Evolutionary conservation across 2,888 invertebrate genomes (phyloP).

Genomic region (Cactoblastis cactorum): DNA sequence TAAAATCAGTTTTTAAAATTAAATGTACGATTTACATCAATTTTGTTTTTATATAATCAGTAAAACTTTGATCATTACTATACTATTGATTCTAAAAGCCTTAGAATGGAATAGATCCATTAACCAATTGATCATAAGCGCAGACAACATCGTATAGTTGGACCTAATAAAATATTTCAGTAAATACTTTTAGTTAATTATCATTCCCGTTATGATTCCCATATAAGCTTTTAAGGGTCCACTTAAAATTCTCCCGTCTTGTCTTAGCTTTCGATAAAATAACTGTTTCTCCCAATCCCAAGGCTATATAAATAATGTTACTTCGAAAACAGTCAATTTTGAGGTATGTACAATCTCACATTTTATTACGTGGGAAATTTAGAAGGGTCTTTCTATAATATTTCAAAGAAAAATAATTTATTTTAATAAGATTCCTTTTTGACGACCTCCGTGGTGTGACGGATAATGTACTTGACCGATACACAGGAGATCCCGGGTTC

Average conservation of each 20-base stretch:
- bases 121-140: conserved; percentile 37
- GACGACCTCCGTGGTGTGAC: no score
- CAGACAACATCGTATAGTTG: conserved; percentile 15
- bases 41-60: no score
- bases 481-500: no score
- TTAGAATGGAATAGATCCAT: conserved; percentile 33
- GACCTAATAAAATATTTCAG: conserved; percentile 19
- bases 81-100: conserved; percentile 39
- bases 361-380: not conserved
- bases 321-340: not conserved
- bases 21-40: no score
- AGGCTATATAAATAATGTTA: not conserved
- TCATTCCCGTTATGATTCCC: conserved; percentile 20
- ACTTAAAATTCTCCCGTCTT: conserved; percentile 16
- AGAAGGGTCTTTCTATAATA: not conserved
- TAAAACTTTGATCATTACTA: conserved; percentile 26
- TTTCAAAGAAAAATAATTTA: no score
- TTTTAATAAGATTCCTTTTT: no score
- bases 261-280: conserved; percentile 15
- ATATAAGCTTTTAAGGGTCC: conserved; percentile 19
- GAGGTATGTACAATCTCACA: not conserved
- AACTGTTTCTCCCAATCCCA: conserved; percentile 10
- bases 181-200: conserved; percentile 16
- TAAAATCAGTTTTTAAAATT: no score
- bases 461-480: no score